Evolutionary conservation across 1,140 invertebrate genomes (phyloP).

Genomic region (Drosophila pallidifrons): DNA sequence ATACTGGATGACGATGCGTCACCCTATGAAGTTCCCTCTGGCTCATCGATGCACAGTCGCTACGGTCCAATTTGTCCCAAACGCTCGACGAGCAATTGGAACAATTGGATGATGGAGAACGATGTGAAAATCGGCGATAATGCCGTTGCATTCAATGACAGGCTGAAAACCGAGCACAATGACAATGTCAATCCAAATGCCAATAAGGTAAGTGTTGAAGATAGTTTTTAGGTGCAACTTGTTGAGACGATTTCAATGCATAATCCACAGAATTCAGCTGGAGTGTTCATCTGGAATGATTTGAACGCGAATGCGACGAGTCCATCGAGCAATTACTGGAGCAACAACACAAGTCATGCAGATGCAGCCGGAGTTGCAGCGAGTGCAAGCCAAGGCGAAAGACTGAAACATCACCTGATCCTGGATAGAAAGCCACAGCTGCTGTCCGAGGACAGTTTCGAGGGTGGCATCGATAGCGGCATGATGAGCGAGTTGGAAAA

Average conservation of each 20-base stretch:
- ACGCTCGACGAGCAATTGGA: conserved; percentile 74
- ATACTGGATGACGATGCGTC: conserved; percentile 90
- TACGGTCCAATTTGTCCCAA: conserved; percentile 93
- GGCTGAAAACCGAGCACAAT: conserved; percentile 32
- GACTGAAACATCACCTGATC: conserved; percentile 55
- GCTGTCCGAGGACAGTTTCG: conserved; percentile 72
- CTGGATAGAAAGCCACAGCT: conserved; percentile 64
- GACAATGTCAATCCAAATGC: conserved; percentile 55
- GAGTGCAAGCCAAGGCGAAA: conserved; percentile 43
- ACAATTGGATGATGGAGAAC: conserved; percentile 62
- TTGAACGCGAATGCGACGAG: conserved; percentile 46
- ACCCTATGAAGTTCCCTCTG: conserved; percentile 90
- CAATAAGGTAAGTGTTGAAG: conserved; percentile 54
- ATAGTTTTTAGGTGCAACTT: background rate
- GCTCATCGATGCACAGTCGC: conserved; percentile 86
- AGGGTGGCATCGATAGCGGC: conserved; percentile 75
- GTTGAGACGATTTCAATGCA: background rate
- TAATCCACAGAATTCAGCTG: conserved; percentile 34
- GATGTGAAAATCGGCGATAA: conserved; percentile 48
- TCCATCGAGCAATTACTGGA: conserved; percentile 44
- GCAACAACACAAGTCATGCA: conserved; percentile 27
- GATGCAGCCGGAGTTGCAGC: background rate
- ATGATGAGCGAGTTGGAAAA: conserved; percentile 79
- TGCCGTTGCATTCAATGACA: conserved; percentile 17
- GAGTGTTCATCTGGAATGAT: conserved; percentile 55